Conservation (phyloP, 2,888 invertebrate genomes). For the Entomobrya multifasciata region DNA sequence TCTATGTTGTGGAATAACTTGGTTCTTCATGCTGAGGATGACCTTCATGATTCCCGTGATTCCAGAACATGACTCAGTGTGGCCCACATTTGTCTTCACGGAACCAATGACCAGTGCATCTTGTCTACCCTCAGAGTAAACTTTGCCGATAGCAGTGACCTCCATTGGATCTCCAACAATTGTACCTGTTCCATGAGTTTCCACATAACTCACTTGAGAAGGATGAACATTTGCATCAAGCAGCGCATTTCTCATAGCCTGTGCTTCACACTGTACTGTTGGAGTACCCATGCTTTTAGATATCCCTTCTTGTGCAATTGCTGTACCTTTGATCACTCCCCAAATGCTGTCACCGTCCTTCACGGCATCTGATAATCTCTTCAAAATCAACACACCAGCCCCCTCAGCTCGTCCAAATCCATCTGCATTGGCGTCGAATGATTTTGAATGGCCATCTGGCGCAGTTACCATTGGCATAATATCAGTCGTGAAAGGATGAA, state of each 20-base stretch:
- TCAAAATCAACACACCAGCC: conserved; percentile 49
- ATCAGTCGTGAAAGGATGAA: conserved; percentile 54
- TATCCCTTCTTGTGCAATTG: conserved; percentile 80
- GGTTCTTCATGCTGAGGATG: conserved; percentile 56
- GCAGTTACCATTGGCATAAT: conserved; percentile 74
- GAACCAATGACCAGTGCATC: conserved; percentile 53
- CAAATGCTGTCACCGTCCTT: conserved; percentile 74
- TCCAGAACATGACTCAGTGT: conserved; percentile 61
- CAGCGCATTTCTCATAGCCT: conserved; percentile 60
- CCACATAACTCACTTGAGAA: conserved; percentile 47
- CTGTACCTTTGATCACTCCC: conserved; percentile 79
- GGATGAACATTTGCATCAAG: conserved; percentile 52
- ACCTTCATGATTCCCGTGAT: conserved; percentile 65
- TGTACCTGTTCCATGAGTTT: conserved; percentile 63
- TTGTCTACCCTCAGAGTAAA: conserved; percentile 41
- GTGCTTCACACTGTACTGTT: conserved; percentile 48
- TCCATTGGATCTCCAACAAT: conserved; percentile 66
- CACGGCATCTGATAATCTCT: conserved; percentile 62
- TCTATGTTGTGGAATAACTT: conserved; percentile 58
- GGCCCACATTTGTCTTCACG: conserved; percentile 63
- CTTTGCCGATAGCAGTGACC: conserved; percentile 54
- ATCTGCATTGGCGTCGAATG: conserved; percentile 70
- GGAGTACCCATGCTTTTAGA: conserved; percentile 80
- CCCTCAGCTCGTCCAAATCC: conserved; percentile 75
- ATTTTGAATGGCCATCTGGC: conserved; percentile 71